These are phyloP conservation scores for Nebria brevicollis DNA, from an alignment of 2,888 invertebrate genomes.

Conservation along the genomic window DNA sequence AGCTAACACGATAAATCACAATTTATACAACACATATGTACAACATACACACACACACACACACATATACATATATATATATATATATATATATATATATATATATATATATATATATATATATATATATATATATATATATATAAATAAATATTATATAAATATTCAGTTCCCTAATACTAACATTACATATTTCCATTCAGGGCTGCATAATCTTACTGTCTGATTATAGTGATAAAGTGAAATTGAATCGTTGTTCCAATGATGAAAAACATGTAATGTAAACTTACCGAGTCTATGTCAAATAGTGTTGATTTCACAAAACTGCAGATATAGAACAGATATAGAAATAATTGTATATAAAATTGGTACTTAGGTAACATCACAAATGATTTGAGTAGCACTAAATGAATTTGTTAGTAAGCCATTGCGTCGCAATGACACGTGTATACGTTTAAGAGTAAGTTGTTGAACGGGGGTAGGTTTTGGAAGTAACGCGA, in stretches of 20 bases:
- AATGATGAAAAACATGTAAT: not conserved
- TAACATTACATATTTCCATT: no score
- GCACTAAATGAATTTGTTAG: not conserved
- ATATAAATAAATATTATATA: no score
- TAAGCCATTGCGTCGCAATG: not conserved
- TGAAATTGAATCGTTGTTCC: no score
- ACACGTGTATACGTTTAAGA: not conserved
- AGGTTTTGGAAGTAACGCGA: not conserved
- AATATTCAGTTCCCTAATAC: no score
- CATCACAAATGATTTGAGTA: not conserved
- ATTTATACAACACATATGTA: not conserved
- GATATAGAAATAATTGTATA: not conserved
- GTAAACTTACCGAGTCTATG: not conserved
- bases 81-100: no score
- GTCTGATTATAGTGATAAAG: no score
- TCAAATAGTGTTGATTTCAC: not conserved
- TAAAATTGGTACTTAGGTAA: not conserved
- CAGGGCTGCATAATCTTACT: no score
- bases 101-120: no score
- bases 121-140: no score
- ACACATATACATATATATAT: no score
- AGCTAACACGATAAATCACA: constrained; percentile 31
- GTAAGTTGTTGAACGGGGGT: not conserved
- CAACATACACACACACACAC: not conserved
- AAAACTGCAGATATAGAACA: not conserved